Conservation (phyloP, 1,140 invertebrate genomes). For the Apis laboriosa region DNA sequence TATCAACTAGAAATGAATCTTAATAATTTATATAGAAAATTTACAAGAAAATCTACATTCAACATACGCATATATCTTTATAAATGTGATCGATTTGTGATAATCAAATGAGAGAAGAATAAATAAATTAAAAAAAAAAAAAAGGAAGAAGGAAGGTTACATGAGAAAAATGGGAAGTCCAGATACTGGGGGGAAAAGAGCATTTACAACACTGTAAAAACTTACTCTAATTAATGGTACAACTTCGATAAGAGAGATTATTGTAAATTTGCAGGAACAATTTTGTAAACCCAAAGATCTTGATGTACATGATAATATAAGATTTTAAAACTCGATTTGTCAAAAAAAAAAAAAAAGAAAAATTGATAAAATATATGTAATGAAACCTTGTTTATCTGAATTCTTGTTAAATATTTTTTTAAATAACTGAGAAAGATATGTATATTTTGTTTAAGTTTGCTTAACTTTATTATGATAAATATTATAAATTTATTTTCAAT, state of each 20-base stretch:
- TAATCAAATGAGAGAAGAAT: constrained; percentile 58
- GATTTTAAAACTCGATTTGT: neutral
- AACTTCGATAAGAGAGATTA: constrained; percentile 13
- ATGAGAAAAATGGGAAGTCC: constrained; percentile 29
- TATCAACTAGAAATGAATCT: constrained; percentile 69
- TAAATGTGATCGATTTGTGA: constrained; percentile 57
- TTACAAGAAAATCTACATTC: constrained; percentile 80
- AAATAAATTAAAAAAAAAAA: constrained; percentile 63
- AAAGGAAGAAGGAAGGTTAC: neutral
- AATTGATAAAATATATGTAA: neutral
- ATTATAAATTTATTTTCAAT: too few species aligned
- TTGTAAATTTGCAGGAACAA: constrained; percentile 22
- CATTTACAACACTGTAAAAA: constrained; percentile 35
- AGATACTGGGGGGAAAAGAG: neutral
- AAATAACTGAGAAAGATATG: neutral
- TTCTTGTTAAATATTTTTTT: too few species aligned
- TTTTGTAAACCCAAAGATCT: neutral
- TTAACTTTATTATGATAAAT: neutral
- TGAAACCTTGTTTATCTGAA: constrained; percentile 13
- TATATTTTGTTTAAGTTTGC: too few species aligned
- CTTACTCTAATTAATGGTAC: neutral
- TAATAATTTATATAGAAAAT: constrained; percentile 80
- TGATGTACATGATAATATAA: neutral
- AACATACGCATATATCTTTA: constrained; percentile 75
- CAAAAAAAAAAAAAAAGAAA: neutral